Percentiles rank a stretch among this genome's conserved stretches.
These are phyloP conservation scores for Syrista parreyssii DNA, from an alignment of 2,888 invertebrate genomes.

Conservation along the genomic window DNA sequence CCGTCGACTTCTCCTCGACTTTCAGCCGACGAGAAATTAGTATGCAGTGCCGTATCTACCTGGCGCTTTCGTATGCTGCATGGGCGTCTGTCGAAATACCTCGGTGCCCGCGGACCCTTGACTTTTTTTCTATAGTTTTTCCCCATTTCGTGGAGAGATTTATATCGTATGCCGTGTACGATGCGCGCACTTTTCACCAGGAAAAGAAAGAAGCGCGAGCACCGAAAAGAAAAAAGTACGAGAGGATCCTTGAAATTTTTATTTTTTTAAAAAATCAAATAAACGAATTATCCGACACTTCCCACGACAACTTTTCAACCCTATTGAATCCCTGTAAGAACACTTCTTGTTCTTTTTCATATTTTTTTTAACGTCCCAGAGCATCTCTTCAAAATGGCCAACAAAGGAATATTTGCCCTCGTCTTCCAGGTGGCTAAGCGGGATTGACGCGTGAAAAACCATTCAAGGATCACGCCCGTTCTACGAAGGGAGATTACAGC, in stretches of 20 bases:
- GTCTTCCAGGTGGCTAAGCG: conserved; percentile 24
- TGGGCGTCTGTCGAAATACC: conserved; percentile 40
- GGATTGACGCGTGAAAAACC: conserved; percentile 28
- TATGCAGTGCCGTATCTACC: conserved; percentile 1
- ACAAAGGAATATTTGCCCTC: conserved; percentile 18
- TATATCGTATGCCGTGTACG: background rate
- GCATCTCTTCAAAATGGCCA: conserved; percentile 3
- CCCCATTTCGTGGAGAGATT: conserved; percentile 20
- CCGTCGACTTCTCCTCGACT: conserved; percentile 29
- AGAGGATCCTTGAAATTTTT: background rate
- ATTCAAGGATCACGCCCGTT: conserved; percentile 29
- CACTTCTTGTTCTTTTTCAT: background rate
- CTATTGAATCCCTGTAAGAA: background rate
- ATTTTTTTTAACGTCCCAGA: background rate
- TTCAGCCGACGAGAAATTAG: background rate
- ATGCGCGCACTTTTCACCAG: background rate
- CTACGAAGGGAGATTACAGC: conserved; percentile 37
- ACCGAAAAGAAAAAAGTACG: background rate
- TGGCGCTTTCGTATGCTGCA: conserved; percentile 48
- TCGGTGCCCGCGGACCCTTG: conserved; percentile 16
- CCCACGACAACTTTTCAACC: background rate
- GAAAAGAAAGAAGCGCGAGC: background rate
- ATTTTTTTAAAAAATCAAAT: background rate
- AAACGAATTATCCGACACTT: background rate
- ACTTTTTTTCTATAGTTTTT: conserved; percentile 38